Base-by-base conservation (phyloP, 2,888 invertebrate species). In the Synanthedon andrenaeformis region DNA sequence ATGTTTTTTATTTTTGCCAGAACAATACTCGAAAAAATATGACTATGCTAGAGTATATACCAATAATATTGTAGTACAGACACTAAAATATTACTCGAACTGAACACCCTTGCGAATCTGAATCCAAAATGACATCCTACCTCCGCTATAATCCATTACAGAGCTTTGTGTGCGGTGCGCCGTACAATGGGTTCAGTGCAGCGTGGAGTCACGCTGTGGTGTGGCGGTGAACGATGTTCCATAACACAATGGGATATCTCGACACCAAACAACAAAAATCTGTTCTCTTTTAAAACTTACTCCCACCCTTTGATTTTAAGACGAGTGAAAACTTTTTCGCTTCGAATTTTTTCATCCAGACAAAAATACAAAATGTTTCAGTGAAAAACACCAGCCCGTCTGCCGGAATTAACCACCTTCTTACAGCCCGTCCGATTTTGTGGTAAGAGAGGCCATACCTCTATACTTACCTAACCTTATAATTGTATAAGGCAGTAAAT, bases 111-210 rank as follows among this genome's bases (percentile, higher is more conserved):
- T 35, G 35, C 14, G 45, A 45, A 45, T 45, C 12, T 45, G 6
- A 45, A n/a, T 45, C 45, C n/a, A 45, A 45, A 45, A n/a, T 14
- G n/a, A 14, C 45, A 45, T n/a, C 45, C n/a, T n/a, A 45, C 45
- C n/a, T 45, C 14, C 13, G 10, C 42, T 52, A 66, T 69, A 69
- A 69, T 69, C 68, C 69, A 69, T 69, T 68, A 68, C 59, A 54
- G 56, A 49, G 56, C 54, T 67, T 69, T 69, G 67, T 69, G 67
- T 13, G 49, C 49, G 57, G 52, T 14, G 49, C 49, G 57, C 51
- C 19, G 49, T 66, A 69, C 69, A 69, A 69, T 69, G 66, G 66
- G 69, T 57, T 65, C 66, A 66, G 56, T 59, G 68, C 67, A 67
- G 64, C 62, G 67, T 67, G 56, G 58, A 55, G 52, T 55, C 52